phyloP scores from a whole-genome alignment of 2,888 invertebrate genomes.

The Papilio gigon region DNA sequence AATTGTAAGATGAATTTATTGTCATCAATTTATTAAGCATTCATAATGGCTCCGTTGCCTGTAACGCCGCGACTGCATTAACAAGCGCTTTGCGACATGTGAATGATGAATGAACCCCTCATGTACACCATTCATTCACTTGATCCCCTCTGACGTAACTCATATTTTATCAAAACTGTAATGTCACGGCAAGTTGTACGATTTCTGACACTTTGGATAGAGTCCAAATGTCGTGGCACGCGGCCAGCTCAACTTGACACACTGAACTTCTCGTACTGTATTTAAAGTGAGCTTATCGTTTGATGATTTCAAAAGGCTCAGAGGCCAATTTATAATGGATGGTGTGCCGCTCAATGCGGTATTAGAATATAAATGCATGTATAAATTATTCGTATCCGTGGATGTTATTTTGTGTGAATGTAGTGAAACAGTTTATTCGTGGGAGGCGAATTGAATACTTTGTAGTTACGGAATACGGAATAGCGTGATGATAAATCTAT shows the following conservation, averaged over 20 bases:
- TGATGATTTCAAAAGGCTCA: conserved; percentile 6
- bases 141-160: conserved; percentile 27
- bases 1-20: background rate
- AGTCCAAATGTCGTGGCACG: conserved; percentile 62
- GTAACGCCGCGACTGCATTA: background rate
- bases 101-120: conserved; percentile 14
- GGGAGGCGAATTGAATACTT: background rate
- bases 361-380: conserved; percentile 22
- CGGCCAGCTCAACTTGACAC: conserved; percentile 51
- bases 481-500: too few relatives aligned
- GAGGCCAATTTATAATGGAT: conserved; percentile 22
- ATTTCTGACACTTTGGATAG: conserved; percentile 69
- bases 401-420: conserved; percentile 1
- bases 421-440: conserved; percentile 9
- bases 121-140: conserved; percentile 24
- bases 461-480: too few relatives aligned
- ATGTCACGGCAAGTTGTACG: conserved; percentile 64
- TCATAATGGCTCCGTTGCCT: background rate
- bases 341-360: conserved; percentile 17
- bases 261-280: conserved; percentile 12
- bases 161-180: conserved; percentile 57
- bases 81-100: conserved; percentile 1
- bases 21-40: background rate
- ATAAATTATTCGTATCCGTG: conserved; percentile 4
- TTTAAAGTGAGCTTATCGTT: conserved; percentile 23